Evolutionary conservation across 2,888 invertebrate genomes (phyloP).

Genomic region (Aquatica leii): DNA sequence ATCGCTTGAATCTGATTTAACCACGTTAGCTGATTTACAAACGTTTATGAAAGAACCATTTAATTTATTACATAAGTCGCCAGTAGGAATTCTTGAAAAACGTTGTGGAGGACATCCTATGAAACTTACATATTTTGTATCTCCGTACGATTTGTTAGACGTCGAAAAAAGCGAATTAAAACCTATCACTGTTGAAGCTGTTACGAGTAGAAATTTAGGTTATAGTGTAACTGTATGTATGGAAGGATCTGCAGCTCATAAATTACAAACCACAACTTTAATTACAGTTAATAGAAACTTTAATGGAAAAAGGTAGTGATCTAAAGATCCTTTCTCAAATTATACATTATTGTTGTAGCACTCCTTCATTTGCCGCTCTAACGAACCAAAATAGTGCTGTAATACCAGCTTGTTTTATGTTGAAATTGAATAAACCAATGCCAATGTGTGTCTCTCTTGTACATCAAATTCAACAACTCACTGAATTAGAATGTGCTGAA

Average conservation of each 20-base stretch:
- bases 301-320: slow-evolving; percentile 75
- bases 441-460: slow-evolving; percentile 84
- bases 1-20: slow-evolving; percentile 89
- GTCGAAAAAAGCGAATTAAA: slow-evolving; percentile 76
- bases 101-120: slow-evolving; percentile 90
- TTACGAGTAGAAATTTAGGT: slow-evolving; percentile 75
- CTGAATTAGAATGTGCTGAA: slow-evolving; percentile 67
- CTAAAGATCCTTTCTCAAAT: no score
- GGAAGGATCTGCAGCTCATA: slow-evolving; percentile 87
- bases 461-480: slow-evolving; percentile 69
- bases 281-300: slow-evolving; percentile 74
- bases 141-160: slow-evolving; percentile 90
- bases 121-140: slow-evolving; percentile 93
- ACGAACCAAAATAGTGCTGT: slow-evolving; percentile 86
- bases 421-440: slow-evolving; percentile 81
- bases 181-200: slow-evolving; percentile 78
- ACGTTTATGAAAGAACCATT: slow-evolving; percentile 75
- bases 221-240: slow-evolving; percentile 89
- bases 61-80: slow-evolving; percentile 85
- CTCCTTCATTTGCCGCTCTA: slow-evolving; percentile 82
- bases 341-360: slow-evolving; percentile 61
- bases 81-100: slow-evolving; percentile 86
- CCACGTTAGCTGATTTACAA: slow-evolving; percentile 80
- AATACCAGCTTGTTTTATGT: slow-evolving; percentile 89
- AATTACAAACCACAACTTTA: slow-evolving; percentile 78